Evolutionary conservation across 2,113 vertebrate genomes (phyloP), one percentile per base, ranked within the genome.

Genomic region (Nerophis ophidion): DNA sequence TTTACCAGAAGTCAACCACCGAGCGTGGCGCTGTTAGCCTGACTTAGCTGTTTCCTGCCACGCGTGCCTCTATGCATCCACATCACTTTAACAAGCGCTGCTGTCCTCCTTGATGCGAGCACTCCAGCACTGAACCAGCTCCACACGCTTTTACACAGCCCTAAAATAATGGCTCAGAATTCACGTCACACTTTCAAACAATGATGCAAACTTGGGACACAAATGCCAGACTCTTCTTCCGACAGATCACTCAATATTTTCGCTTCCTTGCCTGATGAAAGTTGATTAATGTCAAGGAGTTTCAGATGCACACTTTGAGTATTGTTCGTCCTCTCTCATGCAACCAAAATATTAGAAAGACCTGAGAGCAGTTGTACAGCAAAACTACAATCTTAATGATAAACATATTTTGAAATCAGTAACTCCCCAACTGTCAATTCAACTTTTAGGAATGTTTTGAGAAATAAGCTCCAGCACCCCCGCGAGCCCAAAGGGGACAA

Each of bases 161-260:
- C 63, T 74, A 35, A 68, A 55, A 61, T 77, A 60, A 74, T 70
- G 50, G 70, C 77, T 76, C 56, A 63, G 67, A 77, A 66, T 77
- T 70, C 57, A 36, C 36, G 60, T 71, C 56, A 15, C 53, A 66
- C 52, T 48, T 60, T 17, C 57, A 46, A 57, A 65, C 75, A 77
- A 82, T 86, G 86, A 87, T 80, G 81, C 77, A 86, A 87, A 77
- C 81, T 66, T 77, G 77, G 55, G 77, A 83, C 77, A 84, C 72
- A 75, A 68, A 40, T 48, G 65, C 66, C 62, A 58, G 5, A 9
- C 46, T 62, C 46, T 15, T 60, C 45, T 68, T 71, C 58, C 71
- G 65, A 70, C 68, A 48, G 55, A 75, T 65, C 59, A 55, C 36
- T 53, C 61, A 70, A 72, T 70, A 66, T 76, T 65, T 68, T 48